Evolutionary conservation across 2,113 vertebrate species (phyloP).

Genomic region (Daphoenositta chrysoptera): DNA sequence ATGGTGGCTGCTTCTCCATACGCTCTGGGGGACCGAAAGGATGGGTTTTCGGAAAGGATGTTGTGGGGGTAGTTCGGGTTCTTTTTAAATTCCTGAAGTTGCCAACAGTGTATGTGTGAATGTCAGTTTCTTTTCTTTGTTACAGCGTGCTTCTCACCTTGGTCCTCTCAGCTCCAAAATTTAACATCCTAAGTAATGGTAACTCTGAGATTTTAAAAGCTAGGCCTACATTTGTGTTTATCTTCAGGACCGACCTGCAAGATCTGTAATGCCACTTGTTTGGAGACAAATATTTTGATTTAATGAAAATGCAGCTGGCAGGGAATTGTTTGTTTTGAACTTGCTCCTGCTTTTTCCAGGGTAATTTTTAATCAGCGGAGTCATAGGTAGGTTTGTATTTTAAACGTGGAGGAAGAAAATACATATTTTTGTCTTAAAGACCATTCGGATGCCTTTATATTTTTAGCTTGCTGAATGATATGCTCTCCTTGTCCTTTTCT

Average conservation of each 20-base stretch:
- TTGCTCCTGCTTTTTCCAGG: not conserved
- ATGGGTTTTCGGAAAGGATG: not conserved
- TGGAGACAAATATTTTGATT: not conserved
- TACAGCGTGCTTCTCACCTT: not conserved
- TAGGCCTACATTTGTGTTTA: not conserved
- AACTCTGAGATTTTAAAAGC: not conserved
- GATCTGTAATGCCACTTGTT: not conserved
- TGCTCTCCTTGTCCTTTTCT: not conserved
- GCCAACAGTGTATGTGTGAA: no score
- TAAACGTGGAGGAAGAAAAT: not conserved
- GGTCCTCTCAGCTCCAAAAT: not conserved
- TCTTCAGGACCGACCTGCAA: accelerated
- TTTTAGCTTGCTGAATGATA: not conserved
- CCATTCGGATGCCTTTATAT: not conserved
- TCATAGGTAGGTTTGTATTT: not conserved
- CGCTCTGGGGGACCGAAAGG: not conserved
- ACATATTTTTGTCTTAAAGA: not conserved
- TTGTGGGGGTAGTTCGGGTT: accelerated
- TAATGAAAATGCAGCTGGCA: not conserved
- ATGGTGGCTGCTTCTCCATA: accelerated
- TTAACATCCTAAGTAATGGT: no score
- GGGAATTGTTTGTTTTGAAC: not conserved
- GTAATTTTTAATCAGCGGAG: not conserved
- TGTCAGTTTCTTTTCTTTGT: not conserved
- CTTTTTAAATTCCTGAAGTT: not conserved